These are phyloP conservation scores for Trypoxylus dichotomus DNA, from an alignment of 1,140 invertebrate genomes.

Conservation along the genomic window DNA sequence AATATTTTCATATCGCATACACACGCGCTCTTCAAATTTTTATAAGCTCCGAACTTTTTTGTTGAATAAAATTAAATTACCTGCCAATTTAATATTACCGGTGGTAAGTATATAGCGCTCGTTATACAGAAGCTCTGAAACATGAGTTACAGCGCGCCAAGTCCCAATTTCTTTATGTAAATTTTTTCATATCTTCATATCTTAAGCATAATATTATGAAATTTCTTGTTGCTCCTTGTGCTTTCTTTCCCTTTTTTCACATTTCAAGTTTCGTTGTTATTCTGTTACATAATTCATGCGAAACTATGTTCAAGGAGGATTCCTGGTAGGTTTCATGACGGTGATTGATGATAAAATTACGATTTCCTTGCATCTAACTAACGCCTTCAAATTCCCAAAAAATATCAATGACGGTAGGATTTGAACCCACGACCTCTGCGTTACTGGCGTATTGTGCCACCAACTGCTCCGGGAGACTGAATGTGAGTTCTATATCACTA, in stretches of 20 bases:
- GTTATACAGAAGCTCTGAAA: background rate
- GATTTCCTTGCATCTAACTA: too few relatives aligned
- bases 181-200: background rate
- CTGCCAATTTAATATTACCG: background rate
- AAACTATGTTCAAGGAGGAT: too few relatives aligned
- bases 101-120: background rate
- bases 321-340: too few relatives aligned
- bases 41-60: background rate
- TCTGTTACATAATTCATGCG: too few relatives aligned
- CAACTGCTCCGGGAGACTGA: too few relatives aligned
- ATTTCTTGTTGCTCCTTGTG: background rate
- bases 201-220: slow-evolving; percentile 3
- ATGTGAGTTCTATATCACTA: too few relatives aligned
- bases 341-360: too few relatives aligned
- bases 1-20: background rate
- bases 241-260: background rate
- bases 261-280: too few relatives aligned
- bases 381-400: too few relatives aligned
- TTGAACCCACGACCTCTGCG: too few relatives aligned
- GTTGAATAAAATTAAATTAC: background rate
- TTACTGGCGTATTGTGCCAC: too few relatives aligned
- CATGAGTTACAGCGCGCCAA: background rate
- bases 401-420: too few relatives aligned
- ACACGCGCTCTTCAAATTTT: background rate
- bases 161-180: background rate